phyloP scores from a whole-genome alignment of 2,888 invertebrate genomes.

The Lasiommata megera region DNA sequence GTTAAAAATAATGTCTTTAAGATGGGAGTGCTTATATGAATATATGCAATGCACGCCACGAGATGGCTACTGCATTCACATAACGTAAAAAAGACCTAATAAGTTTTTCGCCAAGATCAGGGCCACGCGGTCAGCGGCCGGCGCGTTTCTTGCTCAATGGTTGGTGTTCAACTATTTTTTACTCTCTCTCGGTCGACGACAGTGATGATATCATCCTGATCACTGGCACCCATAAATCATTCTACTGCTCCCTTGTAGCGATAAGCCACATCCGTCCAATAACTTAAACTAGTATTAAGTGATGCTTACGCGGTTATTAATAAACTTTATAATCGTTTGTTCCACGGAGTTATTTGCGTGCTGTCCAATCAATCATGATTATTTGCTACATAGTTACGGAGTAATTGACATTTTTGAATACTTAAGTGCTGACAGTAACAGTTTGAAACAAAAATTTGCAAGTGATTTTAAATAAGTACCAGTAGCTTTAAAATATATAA shows the following conservation, averaged over 20 bases:
- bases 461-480: too few relatives aligned
- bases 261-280: slow-evolving; percentile 22
- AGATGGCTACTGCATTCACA: too few relatives aligned
- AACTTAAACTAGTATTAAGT: slow-evolving; percentile 6
- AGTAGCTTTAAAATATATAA: too few relatives aligned
- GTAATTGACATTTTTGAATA: too few relatives aligned
- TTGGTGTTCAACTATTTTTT: slow-evolving; percentile 54
- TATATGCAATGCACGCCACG: too few relatives aligned
- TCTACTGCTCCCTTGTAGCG: slow-evolving; percentile 16
- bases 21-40: too few relatives aligned
- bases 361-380: background rate
- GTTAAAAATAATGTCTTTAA: too few relatives aligned
- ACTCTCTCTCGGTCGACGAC: slow-evolving; percentile 53
- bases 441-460: too few relatives aligned
- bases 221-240: slow-evolving; percentile 18
- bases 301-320: background rate
- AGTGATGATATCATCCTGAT: slow-evolving; percentile 63
- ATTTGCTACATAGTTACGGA: too few relatives aligned
- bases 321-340: background rate
- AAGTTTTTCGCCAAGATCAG: slow-evolving; percentile 66
- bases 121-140: slow-evolving; percentile 69
- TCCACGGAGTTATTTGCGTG: background rate
- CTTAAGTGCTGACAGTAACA: too few relatives aligned
- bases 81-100: background rate
- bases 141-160: slow-evolving; percentile 50